Conservation (phyloP, 2,888 invertebrate genomes). For the Acanthosoma haemorrhoidale region DNA sequence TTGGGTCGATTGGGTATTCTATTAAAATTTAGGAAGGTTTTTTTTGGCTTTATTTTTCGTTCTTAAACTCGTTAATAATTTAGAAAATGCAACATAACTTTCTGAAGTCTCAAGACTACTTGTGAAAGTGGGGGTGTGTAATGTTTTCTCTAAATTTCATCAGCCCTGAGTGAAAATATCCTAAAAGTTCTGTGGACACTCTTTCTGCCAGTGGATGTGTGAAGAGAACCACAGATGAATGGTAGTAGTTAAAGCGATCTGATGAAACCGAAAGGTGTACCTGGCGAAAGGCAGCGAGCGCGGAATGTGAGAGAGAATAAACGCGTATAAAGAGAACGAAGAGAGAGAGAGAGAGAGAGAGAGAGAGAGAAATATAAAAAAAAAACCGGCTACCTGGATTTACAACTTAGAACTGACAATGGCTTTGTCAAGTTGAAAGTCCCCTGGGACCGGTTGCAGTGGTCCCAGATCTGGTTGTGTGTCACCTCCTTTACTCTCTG, state of each 20-base stretch:
- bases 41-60: no score
- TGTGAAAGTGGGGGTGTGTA: no score
- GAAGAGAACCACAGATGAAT: neutral
- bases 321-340: slow-evolving; percentile 4
- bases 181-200: no score
- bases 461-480: neutral
- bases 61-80: no score
- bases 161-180: no score
- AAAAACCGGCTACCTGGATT: slow-evolving; percentile 17
- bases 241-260: neutral
- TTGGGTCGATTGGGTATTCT: no score
- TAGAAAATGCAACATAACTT: no score
- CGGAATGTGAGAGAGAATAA: neutral
- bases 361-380: neutral
- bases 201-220: neutral
- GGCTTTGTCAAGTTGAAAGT: slow-evolving; percentile 16
- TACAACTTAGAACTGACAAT: slow-evolving; percentile 20
- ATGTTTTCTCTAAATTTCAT: no score
- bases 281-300: slow-evolving; percentile 11
- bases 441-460: no score
- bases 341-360: neutral
- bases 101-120: no score
- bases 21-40: no score
- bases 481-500: neutral
- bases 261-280: neutral